These are phyloP conservation scores for Botrylloides violaceus DNA, from an alignment of 23 tunicate species.

Conservation along the genomic window DNA sequence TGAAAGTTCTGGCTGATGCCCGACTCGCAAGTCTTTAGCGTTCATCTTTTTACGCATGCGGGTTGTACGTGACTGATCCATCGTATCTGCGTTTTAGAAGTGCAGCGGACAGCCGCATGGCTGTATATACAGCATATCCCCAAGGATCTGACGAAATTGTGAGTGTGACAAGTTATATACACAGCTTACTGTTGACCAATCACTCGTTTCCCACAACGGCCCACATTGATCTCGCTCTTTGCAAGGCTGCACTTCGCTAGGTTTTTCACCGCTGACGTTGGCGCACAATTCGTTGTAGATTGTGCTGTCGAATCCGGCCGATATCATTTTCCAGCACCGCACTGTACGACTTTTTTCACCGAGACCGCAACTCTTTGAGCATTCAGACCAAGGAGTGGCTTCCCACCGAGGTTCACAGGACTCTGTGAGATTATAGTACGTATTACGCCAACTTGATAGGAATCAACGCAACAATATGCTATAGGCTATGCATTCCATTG, in stretches of 20 bases:
- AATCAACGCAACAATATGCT: too few relatives aligned
- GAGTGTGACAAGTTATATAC: too few relatives aligned
- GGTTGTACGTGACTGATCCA: too few relatives aligned
- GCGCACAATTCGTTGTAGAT: conserved; percentile 5
- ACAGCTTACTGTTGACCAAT: conserved; percentile 11
- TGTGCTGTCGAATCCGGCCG: conserved; percentile 20
- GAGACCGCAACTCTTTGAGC: conserved; percentile 17
- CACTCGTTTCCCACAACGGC: conserved; percentile 27
- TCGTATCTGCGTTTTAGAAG: too few relatives aligned
- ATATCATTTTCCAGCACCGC: conserved; percentile 21
- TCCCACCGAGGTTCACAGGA: conserved; percentile 29
- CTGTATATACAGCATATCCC: too few relatives aligned
- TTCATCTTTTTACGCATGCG: too few relatives aligned
- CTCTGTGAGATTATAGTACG: not conserved
- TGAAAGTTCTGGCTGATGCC: too few relatives aligned
- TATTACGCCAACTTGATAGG: too few relatives aligned
- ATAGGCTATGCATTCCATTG: too few relatives aligned
- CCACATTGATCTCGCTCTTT: conserved; percentile 13
- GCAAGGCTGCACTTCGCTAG: conserved; percentile 16
- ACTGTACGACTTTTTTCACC: conserved; percentile 20
- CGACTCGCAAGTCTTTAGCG: too few relatives aligned
- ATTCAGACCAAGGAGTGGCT: conserved; percentile 24
- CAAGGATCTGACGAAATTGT: too few relatives aligned
- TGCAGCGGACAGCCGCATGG: too few relatives aligned
- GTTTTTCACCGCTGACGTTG: conserved; percentile 10